These are phyloP conservation scores for Agriopis aurantiaria DNA, from an alignment of 2,888 invertebrate species.

Conservation along the genomic window DNA sequence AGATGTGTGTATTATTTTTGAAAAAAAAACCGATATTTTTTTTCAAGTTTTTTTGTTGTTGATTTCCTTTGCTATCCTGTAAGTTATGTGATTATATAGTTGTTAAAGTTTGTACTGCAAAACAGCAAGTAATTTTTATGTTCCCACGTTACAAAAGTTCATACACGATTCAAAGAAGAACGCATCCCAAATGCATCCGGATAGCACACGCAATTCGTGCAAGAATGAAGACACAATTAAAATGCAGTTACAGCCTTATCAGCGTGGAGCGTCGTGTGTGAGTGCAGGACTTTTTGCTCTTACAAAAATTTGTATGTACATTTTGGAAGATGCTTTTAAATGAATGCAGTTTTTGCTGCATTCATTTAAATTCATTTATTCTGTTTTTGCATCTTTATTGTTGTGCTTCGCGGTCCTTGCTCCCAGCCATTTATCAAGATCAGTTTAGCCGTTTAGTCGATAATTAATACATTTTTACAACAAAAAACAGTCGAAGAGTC, in stretches of 20 bases:
- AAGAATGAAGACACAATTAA: conserved; percentile 37
- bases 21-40: too few relatives aligned
- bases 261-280: conserved; percentile 2
- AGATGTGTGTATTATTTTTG: too few relatives aligned
- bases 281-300: conserved; percentile 23
- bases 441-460: too few relatives aligned
- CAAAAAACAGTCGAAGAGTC: too few relatives aligned
- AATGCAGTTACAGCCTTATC: conserved; percentile 35
- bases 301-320: conserved; percentile 19
- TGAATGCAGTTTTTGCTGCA: conserved; percentile 10
- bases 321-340: conserved; percentile 19
- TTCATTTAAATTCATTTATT: too few relatives aligned
- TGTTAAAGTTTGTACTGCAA: background rate
- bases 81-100: background rate
- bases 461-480: too few relatives aligned
- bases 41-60: too few relatives aligned
- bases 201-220: conserved; percentile 22
- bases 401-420: background rate
- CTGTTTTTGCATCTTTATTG: too few relatives aligned
- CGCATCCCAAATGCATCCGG: conserved; percentile 36
- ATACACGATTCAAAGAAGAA: conserved; percentile 30
- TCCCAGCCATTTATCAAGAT: too few relatives aligned
- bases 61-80: too few relatives aligned
- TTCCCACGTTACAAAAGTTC: conserved; percentile 15
- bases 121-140: background rate